Percentiles rank a stretch among this genome's conserved stretches.
These are phyloP conservation scores for Bubalus kerabau DNA, from an alignment of 2,113 vertebrate genomes.

Conservation along the genomic window DNA sequence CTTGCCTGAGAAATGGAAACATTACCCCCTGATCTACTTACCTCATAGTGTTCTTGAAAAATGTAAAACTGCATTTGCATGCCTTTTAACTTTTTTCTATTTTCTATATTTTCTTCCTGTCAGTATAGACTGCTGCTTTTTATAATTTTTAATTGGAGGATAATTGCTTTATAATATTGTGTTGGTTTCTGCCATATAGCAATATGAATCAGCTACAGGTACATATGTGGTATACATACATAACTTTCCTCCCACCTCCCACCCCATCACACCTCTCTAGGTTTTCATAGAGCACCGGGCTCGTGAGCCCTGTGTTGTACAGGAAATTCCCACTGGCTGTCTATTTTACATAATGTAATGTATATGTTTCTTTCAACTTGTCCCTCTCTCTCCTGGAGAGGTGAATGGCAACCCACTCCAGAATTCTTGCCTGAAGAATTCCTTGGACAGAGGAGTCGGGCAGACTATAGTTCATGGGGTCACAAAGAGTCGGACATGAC, in stretches of 20 bases:
- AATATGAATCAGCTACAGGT: not conserved
- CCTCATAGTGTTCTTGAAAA: not conserved
- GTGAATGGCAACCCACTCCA: not conserved
- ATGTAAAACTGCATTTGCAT: not conserved
- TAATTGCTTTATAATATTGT: not conserved
- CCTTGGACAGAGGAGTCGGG: not conserved
- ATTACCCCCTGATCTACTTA: not conserved
- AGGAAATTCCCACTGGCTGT: not conserved
- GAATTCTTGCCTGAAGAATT: not conserved
- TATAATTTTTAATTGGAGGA: not conserved
- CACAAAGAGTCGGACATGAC: not conserved
- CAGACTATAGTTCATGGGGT: not conserved
- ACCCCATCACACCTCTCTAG: not conserved
- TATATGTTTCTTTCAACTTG: not conserved
- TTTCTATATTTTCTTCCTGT: not conserved
- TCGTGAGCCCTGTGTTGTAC: not conserved
- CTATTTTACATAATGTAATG: not conserved
- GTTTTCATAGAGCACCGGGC: not conserved
- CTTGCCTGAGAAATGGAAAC: not conserved
- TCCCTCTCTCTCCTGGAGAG: not conserved
- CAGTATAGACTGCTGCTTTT: not conserved
- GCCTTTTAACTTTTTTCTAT: not conserved
- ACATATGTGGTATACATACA: not conserved
- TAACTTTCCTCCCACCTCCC: not conserved
- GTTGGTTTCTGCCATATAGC: not conserved